Evolutionary conservation across 2,113 vertebrate species (phyloP).

Genomic region (Mastomys natalensis): DNA sequence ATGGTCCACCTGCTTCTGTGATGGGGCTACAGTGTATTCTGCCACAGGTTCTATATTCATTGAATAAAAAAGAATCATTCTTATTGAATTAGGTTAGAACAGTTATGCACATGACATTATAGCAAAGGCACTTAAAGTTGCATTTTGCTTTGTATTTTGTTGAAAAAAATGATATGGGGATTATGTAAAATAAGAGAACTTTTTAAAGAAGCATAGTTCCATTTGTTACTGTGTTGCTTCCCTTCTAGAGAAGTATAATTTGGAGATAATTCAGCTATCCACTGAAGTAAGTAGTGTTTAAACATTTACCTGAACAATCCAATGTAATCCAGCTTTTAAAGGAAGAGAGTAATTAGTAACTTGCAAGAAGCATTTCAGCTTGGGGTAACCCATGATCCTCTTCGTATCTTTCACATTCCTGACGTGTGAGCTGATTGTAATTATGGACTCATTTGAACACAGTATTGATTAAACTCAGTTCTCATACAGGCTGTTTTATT

Average conservation of each 20-base stretch:
- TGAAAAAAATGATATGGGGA: background rate
- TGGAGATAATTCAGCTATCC: background rate
- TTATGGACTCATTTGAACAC: background rate
- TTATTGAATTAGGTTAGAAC: slow-evolving; percentile 32
- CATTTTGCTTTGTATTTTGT: background rate
- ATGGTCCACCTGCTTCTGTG: background rate
- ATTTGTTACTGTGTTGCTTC: background rate
- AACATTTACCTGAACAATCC: slow-evolving; percentile 39
- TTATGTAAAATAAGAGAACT: background rate
- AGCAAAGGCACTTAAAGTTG: background rate
- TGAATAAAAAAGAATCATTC: slow-evolving; percentile 39
- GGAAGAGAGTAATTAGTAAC: background rate
- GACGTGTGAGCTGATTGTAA: background rate
- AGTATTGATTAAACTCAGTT: background rate
- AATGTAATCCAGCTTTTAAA: slow-evolving; percentile 19
- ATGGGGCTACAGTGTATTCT: background rate
- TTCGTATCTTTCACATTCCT: background rate
- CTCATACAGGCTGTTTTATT: background rate
- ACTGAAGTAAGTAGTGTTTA: background rate
- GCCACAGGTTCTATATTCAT: background rate
- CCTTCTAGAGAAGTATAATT: background rate
- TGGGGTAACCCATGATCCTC: background rate
- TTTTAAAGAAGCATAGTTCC: slow-evolving; percentile 2
- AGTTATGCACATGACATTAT: background rate
- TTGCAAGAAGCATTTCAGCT: background rate